A percentile compares a stretch with the other conserved stretches of the same genome.
These are phyloP conservation scores for Mystacornis crossleyi DNA, from an alignment of 2,113 vertebrate genomes.

Conservation along the genomic window DNA sequence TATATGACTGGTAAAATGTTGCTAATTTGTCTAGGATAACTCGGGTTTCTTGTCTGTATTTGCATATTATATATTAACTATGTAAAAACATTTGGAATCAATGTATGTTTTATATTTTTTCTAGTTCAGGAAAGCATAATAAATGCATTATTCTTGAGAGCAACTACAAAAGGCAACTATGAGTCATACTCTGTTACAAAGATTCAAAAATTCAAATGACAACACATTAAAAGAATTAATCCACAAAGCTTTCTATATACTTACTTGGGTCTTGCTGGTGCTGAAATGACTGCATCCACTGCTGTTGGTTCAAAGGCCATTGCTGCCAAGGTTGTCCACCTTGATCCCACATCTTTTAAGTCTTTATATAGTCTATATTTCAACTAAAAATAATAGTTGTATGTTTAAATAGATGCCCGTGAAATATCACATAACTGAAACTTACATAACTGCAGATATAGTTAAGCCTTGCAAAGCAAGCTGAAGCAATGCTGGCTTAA, in stretches of 20 bases:
- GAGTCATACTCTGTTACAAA: neutral
- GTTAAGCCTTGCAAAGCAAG: conserved; percentile 63
- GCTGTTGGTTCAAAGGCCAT: conserved; percentile 98
- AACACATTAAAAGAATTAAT: neutral
- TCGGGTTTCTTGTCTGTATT: neutral
- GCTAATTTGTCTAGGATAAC: neutral
- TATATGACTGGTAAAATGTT: neutral
- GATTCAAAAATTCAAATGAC: neutral
- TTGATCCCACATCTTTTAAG: conserved; percentile 96
- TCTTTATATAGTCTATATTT: conserved; percentile 72
- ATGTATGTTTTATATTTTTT: neutral
- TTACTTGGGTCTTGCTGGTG: conserved; percentile 98
- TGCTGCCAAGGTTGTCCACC: conserved; percentile 99
- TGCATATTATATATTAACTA: neutral
- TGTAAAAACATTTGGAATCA: neutral
- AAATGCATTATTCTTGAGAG: neutral
- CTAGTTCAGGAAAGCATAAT: neutral
- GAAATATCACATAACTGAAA: conserved; percentile 57
- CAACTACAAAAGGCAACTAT: neutral
- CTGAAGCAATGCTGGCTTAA: conserved; percentile 62
- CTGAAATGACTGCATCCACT: conserved; percentile 99
- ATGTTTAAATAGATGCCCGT: conserved; percentile 62
- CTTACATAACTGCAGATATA: conserved; percentile 59
- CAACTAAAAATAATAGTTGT: conserved; percentile 72
- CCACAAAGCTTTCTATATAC: conserved; percentile 58